Percentiles rank a stretch among this genome's conserved stretches.
phyloP scores from a whole-genome alignment of 1,140 invertebrate species.

The Prorops nasuta region DNA sequence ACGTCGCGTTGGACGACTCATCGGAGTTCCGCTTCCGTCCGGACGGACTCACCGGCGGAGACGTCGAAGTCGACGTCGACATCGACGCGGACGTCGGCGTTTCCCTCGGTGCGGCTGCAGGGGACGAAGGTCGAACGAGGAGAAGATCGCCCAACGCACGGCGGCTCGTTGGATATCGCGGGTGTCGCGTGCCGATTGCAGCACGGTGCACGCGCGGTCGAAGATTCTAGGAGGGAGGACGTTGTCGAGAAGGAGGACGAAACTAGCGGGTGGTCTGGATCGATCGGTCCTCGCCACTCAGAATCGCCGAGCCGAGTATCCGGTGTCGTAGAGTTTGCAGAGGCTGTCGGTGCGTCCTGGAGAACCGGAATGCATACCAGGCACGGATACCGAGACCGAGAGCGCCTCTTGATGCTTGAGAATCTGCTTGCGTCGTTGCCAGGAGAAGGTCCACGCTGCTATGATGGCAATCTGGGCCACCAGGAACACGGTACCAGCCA shows the following conservation, averaged over 20 bases:
- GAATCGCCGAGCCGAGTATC: constrained; percentile 76
- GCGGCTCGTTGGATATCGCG: too few species aligned
- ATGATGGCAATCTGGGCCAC: constrained; percentile 79
- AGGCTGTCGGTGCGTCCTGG: constrained; percentile 71
- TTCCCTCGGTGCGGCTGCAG: too few species aligned
- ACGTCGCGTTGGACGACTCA: too few species aligned
- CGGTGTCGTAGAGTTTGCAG: constrained; percentile 83
- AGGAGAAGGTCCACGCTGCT: constrained; percentile 79
- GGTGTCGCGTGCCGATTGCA: too few species aligned
- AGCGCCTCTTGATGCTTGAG: constrained; percentile 59
- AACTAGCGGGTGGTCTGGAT: background rate
- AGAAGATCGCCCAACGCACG: too few species aligned
- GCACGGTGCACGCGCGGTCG: too few species aligned
- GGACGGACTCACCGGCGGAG: too few species aligned
- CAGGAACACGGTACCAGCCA: constrained; percentile 79
- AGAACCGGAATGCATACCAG: constrained; percentile 57
- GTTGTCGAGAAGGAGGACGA: background rate
- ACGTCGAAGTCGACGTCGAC: too few species aligned
- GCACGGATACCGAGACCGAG: constrained; percentile 59
- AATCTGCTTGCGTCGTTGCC: constrained; percentile 71
- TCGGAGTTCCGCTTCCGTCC: too few species aligned
- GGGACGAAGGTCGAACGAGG: too few species aligned
- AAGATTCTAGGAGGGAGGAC: background rate
- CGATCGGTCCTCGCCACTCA: constrained; percentile 52
- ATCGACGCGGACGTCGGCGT: too few species aligned